phyloP scores from a whole-genome alignment of 2,888 invertebrate genomes.

The Cyaniris semiargus region DNA sequence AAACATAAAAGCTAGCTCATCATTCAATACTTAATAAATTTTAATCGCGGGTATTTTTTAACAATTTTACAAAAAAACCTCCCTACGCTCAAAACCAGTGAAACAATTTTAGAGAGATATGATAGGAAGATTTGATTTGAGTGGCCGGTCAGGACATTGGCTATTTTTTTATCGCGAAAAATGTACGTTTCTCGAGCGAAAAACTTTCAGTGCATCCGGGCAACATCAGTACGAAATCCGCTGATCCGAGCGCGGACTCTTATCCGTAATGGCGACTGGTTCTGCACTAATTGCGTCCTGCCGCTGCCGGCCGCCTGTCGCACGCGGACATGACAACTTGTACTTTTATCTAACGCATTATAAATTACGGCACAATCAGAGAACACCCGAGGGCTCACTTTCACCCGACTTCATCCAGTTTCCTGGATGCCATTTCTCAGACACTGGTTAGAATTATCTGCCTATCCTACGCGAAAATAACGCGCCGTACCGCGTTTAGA shows the following conservation, averaged over 20 bases:
- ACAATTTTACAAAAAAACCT: too few relatives aligned
- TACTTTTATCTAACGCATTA: slow-evolving; percentile 18
- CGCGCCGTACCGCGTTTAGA: too few relatives aligned
- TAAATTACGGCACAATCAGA: slow-evolving; percentile 22
- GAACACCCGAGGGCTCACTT: slow-evolving; percentile 17
- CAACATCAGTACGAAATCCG: neutral
- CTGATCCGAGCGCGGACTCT: neutral
- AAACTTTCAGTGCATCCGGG: too few relatives aligned
- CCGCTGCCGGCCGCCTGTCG: slow-evolving; percentile 7
- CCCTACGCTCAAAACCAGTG: too few relatives aligned
- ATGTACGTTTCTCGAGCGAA: too few relatives aligned
- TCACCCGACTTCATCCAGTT: neutral
- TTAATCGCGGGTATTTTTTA: too few relatives aligned
- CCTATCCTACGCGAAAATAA: too few relatives aligned
- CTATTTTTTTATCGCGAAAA: too few relatives aligned
- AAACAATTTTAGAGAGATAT: too few relatives aligned
- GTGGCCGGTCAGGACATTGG: too few relatives aligned
- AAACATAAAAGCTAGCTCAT: neutral
- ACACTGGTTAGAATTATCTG: neutral
- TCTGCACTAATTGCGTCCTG: slow-evolving; percentile 26
- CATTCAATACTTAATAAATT: neutral
- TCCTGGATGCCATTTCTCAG: neutral
- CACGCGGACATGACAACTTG: slow-evolving; percentile 18
- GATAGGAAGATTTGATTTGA: too few relatives aligned
- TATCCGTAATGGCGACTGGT: slow-evolving; percentile 3